Percentiles rank a stretch among this genome's conserved stretches.
Conservation (phyloP, 1,140 invertebrate genomes). For the Drosophila nikananu region DNA sequence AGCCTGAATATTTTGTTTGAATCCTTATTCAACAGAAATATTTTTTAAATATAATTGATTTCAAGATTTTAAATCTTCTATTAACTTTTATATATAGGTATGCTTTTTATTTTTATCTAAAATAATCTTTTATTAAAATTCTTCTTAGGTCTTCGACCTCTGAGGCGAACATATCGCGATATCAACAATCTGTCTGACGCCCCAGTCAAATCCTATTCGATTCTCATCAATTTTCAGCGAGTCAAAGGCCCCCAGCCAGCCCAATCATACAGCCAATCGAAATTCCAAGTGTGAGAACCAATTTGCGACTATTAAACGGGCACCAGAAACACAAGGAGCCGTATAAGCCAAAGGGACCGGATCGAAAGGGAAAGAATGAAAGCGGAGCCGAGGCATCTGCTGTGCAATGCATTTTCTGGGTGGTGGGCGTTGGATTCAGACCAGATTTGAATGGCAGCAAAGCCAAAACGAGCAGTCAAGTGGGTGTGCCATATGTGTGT, state of each 20-base stretch:
- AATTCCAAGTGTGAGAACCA: conserved; percentile 73
- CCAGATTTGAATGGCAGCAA: conserved; percentile 59
- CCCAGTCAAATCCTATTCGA: conserved; percentile 19
- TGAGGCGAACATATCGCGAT: background rate
- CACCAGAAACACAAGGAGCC: conserved; percentile 65
- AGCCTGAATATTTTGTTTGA: background rate
- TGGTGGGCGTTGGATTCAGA: conserved; percentile 33
- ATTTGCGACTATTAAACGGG: conserved; percentile 80
- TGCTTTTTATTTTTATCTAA: background rate
- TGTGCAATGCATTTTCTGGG: conserved; percentile 53
- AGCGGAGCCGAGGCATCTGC: conserved; percentile 37
- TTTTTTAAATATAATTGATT: background rate
- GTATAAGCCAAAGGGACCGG: conserved; percentile 24
- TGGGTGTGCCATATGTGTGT: conserved; percentile 39
- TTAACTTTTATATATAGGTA: too few species aligned
- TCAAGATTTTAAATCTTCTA: too few species aligned
- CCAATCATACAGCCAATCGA: conserved; percentile 62
- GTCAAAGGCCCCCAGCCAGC: conserved; percentile 34
- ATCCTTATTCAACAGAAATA: too few species aligned
- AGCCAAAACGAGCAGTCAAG: conserved; percentile 63
- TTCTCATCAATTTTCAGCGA: conserved; percentile 40
- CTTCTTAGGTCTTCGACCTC: background rate
- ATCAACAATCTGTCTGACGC: conserved; percentile 8
- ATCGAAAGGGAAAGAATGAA: conserved; percentile 38
- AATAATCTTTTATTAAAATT: background rate